phyloP scores from a whole-genome alignment of 2,113 vertebrate genomes.

The Oreochromis tanganicae region DNA sequence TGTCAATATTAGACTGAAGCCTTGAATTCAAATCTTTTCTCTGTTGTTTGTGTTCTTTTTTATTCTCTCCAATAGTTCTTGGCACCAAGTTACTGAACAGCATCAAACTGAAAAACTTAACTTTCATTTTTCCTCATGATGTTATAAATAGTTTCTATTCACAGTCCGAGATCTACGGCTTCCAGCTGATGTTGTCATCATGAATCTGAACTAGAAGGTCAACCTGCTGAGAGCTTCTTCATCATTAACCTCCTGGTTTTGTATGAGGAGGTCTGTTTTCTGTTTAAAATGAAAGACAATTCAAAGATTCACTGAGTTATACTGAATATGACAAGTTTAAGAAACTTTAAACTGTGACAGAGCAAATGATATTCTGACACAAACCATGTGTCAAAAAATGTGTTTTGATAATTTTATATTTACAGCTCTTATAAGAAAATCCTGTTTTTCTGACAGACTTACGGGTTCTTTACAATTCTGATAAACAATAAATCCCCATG shows the following conservation, averaged over 20 bases:
- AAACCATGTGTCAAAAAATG: rapidly evolving
- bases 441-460: not conserved
- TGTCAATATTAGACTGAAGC: rapidly evolving
- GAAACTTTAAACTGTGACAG: not conserved
- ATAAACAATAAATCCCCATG: rapidly evolving
- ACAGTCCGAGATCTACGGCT: rapidly evolving
- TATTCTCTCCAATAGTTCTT: not conserved
- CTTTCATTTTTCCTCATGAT: rapidly evolving
- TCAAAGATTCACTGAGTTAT: not conserved
- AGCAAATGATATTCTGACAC: not conserved
- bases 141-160: not conserved
- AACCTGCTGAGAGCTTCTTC: not conserved
- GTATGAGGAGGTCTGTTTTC: not conserved
- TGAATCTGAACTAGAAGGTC: not conserved
- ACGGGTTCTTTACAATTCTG: rapidly evolving
- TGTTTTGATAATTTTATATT: rapidly evolving
- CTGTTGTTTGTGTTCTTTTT: not conserved
- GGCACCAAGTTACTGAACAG: not conserved
- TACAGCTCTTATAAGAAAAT: rapidly evolving
- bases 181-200: not conserved
- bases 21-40: not conserved
- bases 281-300: not conserved
- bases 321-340: not conserved
- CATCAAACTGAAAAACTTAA: rapidly evolving
- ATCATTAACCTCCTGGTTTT: not conserved